Conservation (phyloP, 2,888 invertebrate species). For the Trissolcus japonicus region DNA sequence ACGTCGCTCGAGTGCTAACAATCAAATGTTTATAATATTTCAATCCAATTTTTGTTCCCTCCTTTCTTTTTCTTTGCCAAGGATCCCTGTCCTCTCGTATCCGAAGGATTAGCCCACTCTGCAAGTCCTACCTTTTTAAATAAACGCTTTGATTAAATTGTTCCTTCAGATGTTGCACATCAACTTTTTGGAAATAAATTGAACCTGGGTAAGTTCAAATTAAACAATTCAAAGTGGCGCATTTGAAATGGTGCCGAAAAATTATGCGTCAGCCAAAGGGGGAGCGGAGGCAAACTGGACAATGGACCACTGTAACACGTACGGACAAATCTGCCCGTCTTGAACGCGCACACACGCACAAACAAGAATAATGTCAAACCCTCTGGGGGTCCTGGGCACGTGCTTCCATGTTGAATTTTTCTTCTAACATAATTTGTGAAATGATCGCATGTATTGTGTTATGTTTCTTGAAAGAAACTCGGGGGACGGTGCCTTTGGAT, state of each 20-base stretch:
- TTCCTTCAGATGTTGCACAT: too few species aligned
- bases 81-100: too few species aligned
- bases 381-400: conserved; percentile 10
- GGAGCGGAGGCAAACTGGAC: conserved; percentile 12
- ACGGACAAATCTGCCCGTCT: background rate
- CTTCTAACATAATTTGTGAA: conserved; percentile 23
- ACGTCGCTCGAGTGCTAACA: conserved; percentile 44
- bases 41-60: too few species aligned
- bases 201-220: too few species aligned
- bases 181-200: too few species aligned
- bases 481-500: conserved; percentile 20
- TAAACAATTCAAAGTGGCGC: too few species aligned
- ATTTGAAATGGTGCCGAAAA: conserved; percentile 20
- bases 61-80: too few species aligned
- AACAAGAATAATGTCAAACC: conserved; percentile 2
- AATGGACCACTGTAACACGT: conserved; percentile 30
- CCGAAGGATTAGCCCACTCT: too few species aligned
- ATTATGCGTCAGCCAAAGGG: conserved; percentile 38
- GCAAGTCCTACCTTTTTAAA: too few species aligned
- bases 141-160: too few species aligned
- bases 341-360: conserved; percentile 10
- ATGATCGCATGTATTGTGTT: conserved; percentile 18
- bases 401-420: conserved; percentile 9
- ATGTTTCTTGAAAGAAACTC: conserved; percentile 12
- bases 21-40: conserved; percentile 52